phyloP scores from a whole-genome alignment of 2,888 invertebrate species.

The Smittia sp. region DNA sequence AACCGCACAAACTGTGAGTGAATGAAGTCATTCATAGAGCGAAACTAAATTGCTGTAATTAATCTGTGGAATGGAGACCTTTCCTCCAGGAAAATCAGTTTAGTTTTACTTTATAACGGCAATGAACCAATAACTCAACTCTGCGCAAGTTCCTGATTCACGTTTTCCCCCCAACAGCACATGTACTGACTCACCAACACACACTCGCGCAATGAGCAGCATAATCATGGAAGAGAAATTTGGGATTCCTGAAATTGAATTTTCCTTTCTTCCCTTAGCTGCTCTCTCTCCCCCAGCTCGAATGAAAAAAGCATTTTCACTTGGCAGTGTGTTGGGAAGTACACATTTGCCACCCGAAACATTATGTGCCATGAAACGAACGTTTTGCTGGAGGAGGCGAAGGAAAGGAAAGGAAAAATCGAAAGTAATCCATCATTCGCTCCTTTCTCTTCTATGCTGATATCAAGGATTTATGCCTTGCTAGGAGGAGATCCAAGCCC shows the following conservation, averaged over 20 bases:
- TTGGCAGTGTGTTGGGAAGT: neutral
- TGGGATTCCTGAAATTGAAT: constrained; percentile 38
- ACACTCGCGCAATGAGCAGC: neutral
- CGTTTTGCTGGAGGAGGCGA: neutral
- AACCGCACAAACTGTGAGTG: neutral
- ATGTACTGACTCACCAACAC: neutral
- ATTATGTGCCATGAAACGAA: constrained; percentile 14
- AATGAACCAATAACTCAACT: constrained; percentile 29
- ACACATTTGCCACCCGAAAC: constrained; percentile 39
- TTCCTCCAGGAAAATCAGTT: neutral
- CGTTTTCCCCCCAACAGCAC: neutral
- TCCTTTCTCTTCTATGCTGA: constrained; percentile 35
- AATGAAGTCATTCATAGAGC: neutral
- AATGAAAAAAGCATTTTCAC: constrained; percentile 25
- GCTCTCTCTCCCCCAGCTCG: neutral
- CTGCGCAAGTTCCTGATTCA: constrained; percentile 31
- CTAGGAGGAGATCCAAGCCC: constrained; percentile 11
- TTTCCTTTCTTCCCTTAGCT: constrained; percentile 23
- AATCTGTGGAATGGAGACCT: neutral
- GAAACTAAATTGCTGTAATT: neutral
- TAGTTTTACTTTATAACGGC: neutral
- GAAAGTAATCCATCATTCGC: constrained; percentile 40
- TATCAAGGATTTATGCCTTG: constrained; percentile 31
- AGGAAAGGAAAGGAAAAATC: constrained; percentile 32
- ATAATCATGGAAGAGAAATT: constrained; percentile 39